These are phyloP conservation scores for Scolanthus callimorphus DNA, from an alignment of 92 coral and sea anemone species.

Conservation along the genomic window DNA sequence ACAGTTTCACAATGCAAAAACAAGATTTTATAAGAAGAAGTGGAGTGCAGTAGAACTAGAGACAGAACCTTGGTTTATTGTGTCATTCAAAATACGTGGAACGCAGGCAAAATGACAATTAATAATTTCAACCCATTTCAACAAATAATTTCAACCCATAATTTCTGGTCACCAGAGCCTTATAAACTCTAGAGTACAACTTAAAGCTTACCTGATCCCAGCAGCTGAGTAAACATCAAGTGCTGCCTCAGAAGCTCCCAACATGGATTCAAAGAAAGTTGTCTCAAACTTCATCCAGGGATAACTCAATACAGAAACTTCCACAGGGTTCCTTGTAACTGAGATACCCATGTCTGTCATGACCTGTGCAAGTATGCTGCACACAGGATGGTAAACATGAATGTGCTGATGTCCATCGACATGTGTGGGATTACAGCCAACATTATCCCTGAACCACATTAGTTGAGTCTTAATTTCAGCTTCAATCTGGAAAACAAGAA, in stretches of 20 bases:
- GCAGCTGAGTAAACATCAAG: slow-evolving; percentile 30
- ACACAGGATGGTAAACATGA: slow-evolving; percentile 70
- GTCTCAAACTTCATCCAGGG: slow-evolving; percentile 54
- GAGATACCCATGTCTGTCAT: slow-evolving; percentile 50
- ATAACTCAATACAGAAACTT: slow-evolving; percentile 30
- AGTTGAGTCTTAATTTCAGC: slow-evolving; percentile 72
- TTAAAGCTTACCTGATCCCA: slow-evolving; percentile 66
- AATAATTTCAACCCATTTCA: too few relatives aligned
- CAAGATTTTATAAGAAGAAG: too few relatives aligned
- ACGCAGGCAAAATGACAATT: too few relatives aligned
- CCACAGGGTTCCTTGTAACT: slow-evolving; percentile 78
- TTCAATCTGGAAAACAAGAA: slow-evolving; percentile 44
- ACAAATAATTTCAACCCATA: too few relatives aligned
- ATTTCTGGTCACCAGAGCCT: too few relatives aligned
- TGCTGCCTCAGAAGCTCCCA: slow-evolving; percentile 53
- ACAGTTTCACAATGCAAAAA: too few relatives aligned
- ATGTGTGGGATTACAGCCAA: slow-evolving; percentile 76
- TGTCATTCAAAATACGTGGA: too few relatives aligned
- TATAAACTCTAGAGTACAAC: too few relatives aligned
- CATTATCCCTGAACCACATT: slow-evolving; percentile 52
- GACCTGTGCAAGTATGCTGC: slow-evolving; percentile 33
- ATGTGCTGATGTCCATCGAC: slow-evolving; percentile 96
- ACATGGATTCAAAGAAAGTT: slow-evolving; percentile 53
- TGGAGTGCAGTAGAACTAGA: too few relatives aligned
- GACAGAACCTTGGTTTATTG: too few relatives aligned